These are phyloP conservation scores for Dicerorhinus sumatrensis DNA, from an alignment of 2,113 vertebrate species.

Conservation along the genomic window DNA sequence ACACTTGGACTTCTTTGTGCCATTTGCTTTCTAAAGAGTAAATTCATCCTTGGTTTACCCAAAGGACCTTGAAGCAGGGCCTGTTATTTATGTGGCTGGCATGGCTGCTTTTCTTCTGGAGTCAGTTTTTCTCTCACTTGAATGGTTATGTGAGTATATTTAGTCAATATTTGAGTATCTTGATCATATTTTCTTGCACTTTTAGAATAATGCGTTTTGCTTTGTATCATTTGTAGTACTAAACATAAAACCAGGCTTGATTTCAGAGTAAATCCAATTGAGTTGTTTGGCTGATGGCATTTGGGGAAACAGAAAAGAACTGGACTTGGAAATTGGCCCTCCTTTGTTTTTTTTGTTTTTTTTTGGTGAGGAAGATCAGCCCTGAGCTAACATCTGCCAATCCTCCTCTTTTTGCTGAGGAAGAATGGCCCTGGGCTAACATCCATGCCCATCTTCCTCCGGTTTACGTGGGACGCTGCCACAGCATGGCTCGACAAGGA, in stretches of 20 bases:
- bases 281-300: conserved; percentile 19
- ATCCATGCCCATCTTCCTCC: too few species aligned
- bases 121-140: conserved; percentile 35
- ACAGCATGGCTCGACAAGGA: too few species aligned
- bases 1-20: background rate
- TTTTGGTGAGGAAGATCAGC: too few species aligned
- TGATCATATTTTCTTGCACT: conserved; percentile 48
- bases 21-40: background rate
- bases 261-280: conserved; percentile 51
- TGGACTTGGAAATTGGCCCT: background rate
- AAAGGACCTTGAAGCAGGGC: background rate
- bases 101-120: background rate
- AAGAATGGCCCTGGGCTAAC: too few species aligned
- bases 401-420: too few species aligned
- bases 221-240: conserved; percentile 42
- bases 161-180: conserved; percentile 61
- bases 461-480: too few species aligned
- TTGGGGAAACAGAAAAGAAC: background rate
- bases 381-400: too few species aligned
- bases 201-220: conserved; percentile 52
- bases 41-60: background rate
- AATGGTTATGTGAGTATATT: conserved; percentile 57
- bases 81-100: conserved; percentile 22
- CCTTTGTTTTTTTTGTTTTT: background rate
- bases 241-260: conserved; percentile 51